A percentile compares a stretch with the other conserved stretches of the same genome.
Evolutionary conservation across 53 echinoderm and acorn worm genomes (phyloP).

Genomic region (Apostichopus leukothele): DNA sequence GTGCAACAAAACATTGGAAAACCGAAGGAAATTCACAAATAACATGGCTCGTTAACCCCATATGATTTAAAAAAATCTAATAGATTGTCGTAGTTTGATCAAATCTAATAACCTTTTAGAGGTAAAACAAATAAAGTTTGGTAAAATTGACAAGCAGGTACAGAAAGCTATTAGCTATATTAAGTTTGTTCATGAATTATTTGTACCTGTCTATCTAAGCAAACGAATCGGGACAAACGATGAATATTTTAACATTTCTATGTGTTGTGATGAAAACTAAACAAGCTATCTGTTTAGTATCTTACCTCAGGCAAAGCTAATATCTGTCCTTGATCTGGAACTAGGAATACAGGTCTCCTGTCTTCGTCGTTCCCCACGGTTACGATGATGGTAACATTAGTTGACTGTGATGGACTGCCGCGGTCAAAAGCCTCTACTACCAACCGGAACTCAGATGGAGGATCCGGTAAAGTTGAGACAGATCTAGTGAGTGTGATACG

Average conservation of each 20-base stretch:
- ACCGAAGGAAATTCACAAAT: too few relatives aligned
- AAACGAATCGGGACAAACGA: too few relatives aligned
- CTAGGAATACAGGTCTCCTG: constrained; percentile 64
- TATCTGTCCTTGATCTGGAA: constrained; percentile 52
- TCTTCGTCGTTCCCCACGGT: constrained; percentile 70
- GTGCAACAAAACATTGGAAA: too few relatives aligned
- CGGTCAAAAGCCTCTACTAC: constrained; percentile 62
- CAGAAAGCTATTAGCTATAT: too few relatives aligned
- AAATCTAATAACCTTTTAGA: too few relatives aligned
- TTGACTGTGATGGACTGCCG: constrained; percentile 50
- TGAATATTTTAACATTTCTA: not conserved
- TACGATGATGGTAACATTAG: constrained; percentile 54
- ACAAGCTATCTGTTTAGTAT: not conserved
- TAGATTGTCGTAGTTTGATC: too few relatives aligned
- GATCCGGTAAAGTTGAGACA: constrained; percentile 45
- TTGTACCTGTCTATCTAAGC: too few relatives aligned
- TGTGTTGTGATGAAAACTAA: not conserved
- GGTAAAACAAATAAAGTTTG: too few relatives aligned
- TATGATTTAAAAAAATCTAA: too few relatives aligned
- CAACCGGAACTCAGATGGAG: constrained; percentile 55
- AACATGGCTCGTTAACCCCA: too few relatives aligned
- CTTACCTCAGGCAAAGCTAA: constrained; percentile 79
- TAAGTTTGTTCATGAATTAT: too few relatives aligned
- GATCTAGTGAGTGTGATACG: constrained; percentile 53
- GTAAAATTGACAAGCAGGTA: too few relatives aligned